Evolutionary conservation across 2,797 vertebrate genomes (phyloP), one percentile per base, ranked within the genome.

Genomic region (Zalophus californianus): DNA sequence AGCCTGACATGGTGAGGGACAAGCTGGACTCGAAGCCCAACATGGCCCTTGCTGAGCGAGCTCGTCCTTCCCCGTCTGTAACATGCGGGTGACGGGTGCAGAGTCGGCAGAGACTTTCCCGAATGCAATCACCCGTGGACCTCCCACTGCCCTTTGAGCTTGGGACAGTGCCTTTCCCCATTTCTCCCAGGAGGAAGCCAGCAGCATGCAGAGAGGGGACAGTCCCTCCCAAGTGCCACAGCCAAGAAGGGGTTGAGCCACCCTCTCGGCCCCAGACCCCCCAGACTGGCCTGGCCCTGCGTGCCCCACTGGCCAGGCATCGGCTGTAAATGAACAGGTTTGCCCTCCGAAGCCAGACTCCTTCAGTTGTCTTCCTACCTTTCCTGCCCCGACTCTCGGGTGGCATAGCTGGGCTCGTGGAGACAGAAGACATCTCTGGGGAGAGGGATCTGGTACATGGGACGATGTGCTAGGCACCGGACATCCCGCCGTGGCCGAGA

Each of bases 101-200:
- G 70, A 21, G 41, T 23, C 79, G 1, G 15, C 52, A 21, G 13
- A 29, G 0, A 8, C 5, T 32, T 38, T 85, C 82, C 82, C 41
- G 44, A 7, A n/a, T 52, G 6, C 7, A 3, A 1, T 6, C 11
- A 2, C 44, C 64, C 2, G 0, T 6, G 66, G 68, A 29, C 48
- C 68, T 16, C 21, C 16, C 5, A 1, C 32, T 21, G 32, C 62
- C 6, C 9, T 80, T 29, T 10, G 75, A 23, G 12, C 23, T 4
- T 23, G 54, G 18, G 4, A 20, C 44, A 44, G n/a, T 14, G 4
- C 29, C 5, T 48, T 64, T 27, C 48, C 29, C 66, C 1, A 5
- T 12, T 12, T 29, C 35, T 82, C 16, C 35, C 3, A 29, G 62
- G 21, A 56, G 35, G 44, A 44, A 80, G 54, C 78, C 16, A 48